Conservation (phyloP, 2,113 vertebrate species). For the Ameiurus melas region DNA sequence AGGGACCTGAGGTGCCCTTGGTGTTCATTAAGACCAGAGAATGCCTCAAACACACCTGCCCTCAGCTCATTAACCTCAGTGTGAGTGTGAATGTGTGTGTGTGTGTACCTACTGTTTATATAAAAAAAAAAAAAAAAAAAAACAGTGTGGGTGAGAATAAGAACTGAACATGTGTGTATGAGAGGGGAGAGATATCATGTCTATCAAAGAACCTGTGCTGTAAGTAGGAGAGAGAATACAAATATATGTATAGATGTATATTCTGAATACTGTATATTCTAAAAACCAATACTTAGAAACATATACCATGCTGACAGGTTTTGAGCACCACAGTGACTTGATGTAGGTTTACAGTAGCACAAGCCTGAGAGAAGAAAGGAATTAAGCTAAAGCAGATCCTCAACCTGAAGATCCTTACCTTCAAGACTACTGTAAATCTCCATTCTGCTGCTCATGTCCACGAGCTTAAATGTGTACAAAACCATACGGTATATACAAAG, state of each 20-base stretch:
- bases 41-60: slow-evolving; percentile 54
- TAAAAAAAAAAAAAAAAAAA: background rate
- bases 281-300: background rate
- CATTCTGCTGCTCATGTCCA: background rate
- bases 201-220: background rate
- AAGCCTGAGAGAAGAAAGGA: background rate
- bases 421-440: background rate
- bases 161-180: background rate
- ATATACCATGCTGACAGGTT: background rate
- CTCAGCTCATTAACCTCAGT: slow-evolving; percentile 51
- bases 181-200: background rate
- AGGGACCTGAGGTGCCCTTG: slow-evolving; percentile 46
- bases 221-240: background rate
- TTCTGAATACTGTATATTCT: background rate
- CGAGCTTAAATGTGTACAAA: background rate
- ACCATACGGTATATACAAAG: background rate
- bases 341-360: background rate
- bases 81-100: slow-evolving; percentile 3
- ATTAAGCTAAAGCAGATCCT: background rate
- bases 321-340: background rate
- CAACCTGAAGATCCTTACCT: background rate
- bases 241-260: background rate
- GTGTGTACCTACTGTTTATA: background rate
- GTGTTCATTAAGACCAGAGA: slow-evolving; percentile 55
- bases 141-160: background rate